Conservation (phyloP, 2,797 vertebrate species). For the Craterocephalus amniculus region DNA sequence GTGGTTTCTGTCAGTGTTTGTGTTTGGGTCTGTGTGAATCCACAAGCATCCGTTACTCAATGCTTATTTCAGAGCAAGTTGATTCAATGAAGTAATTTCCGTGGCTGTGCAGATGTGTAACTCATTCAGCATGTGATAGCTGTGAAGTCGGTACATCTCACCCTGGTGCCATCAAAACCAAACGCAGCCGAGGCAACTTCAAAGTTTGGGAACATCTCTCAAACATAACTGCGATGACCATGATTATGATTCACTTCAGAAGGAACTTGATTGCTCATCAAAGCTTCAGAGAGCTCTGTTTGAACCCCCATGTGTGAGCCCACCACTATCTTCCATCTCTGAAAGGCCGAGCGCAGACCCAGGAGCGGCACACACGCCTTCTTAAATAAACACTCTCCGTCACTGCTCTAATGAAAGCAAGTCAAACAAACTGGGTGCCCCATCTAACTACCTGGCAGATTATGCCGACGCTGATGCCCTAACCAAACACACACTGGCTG, state of each 20-base stretch:
- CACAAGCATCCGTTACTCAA: conserved; percentile 13
- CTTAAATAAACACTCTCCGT: conserved; percentile 71
- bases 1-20: conserved; percentile 45
- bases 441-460: conserved; percentile 69
- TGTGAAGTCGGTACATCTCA: conserved; percentile 16
- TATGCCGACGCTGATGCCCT: conserved; percentile 42
- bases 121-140: conserved; percentile 38
- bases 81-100: conserved; percentile 47
- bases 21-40: conserved; percentile 4
- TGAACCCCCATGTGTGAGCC: conserved; percentile 17
- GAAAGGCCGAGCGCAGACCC: conserved; percentile 32
- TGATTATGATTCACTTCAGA: conserved; percentile 39
- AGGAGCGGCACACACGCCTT: conserved; percentile 33
- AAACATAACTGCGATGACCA: conserved; percentile 20
- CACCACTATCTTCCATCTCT: conserved; percentile 49
- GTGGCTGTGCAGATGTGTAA: conserved; percentile 28
- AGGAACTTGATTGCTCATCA: conserved; percentile 52
- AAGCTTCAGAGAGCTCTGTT: conserved; percentile 15
- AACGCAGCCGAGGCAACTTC: conserved; percentile 14
- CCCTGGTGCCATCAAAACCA: conserved; percentile 14
- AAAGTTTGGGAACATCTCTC: conserved; percentile 15
- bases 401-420: conserved; percentile 69
- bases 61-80: conserved; percentile 55
- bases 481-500: conserved; percentile 71
- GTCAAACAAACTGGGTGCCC: conserved; percentile 70